Conservation (phyloP, 2,113 vertebrate species). For the Anoura caudifer region DNA sequence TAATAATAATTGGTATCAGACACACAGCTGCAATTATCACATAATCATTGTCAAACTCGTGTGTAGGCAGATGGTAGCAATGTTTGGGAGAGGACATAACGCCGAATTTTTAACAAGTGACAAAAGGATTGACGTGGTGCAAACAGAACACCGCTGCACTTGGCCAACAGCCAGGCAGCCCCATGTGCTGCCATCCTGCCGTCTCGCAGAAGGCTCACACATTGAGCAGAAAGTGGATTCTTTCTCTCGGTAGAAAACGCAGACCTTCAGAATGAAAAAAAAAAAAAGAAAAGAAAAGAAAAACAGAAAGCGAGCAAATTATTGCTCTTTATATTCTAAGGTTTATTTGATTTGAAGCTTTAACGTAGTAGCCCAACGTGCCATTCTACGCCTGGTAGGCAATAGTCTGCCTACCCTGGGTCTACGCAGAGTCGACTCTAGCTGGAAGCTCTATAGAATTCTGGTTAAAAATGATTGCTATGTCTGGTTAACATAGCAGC, state of each 20-base stretch:
- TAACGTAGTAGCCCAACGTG: background rate
- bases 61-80: constrained; percentile 66
- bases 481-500: background rate
- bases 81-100: constrained; percentile 61
- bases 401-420: background rate
- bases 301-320: background rate
- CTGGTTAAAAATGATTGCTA: background rate
- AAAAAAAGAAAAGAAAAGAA: background rate
- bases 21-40: constrained; percentile 60
- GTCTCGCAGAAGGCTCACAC: constrained; percentile 18
- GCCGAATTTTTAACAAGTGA: constrained; percentile 72
- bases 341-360: background rate
- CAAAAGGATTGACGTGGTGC: constrained; percentile 58
- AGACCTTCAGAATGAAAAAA: background rate
- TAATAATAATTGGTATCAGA: constrained; percentile 54
- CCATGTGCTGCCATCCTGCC: background rate
- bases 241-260: background rate
- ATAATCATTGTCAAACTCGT: constrained; percentile 62
- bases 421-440: background rate
- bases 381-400: background rate
- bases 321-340: background rate
- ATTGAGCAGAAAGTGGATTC: background rate
- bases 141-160: constrained; percentile 17
- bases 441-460: background rate
- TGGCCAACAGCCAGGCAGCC: background rate